A percentile compares a stretch with the other conserved stretches of the same genome.
phyloP scores from a whole-genome alignment of 2,797 vertebrate genomes.

The Cirrhinus molitorella region DNA sequence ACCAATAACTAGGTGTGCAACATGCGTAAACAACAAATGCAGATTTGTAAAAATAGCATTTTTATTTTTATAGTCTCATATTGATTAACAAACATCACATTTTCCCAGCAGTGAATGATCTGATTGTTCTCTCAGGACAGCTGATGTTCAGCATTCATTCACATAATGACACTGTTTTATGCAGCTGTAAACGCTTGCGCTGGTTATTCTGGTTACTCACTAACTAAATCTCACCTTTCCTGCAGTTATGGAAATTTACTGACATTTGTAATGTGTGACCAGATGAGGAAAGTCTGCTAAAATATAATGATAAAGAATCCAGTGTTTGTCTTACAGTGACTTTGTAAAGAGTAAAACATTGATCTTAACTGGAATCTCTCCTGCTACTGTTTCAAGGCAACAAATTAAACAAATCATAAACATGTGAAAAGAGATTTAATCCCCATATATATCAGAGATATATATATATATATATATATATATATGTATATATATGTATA shows the following conservation, averaged over 20 bases:
- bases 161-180: not conserved
- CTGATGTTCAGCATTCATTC: not conserved
- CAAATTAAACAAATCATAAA: not conserved
- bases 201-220: slow-evolving; percentile 9
- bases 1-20: no score
- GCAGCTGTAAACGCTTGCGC: not conserved
- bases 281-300: not conserved
- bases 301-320: not conserved
- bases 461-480: no score
- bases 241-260: not conserved
- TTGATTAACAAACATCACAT: not conserved
- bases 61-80: not conserved
- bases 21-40: not conserved
- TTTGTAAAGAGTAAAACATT: not conserved
- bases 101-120: not conserved
- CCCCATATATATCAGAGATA: no score
- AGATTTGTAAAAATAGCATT: not conserved
- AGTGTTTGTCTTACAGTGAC: not conserved
- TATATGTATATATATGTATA: no score
- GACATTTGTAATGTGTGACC: not conserved
- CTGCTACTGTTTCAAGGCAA: not conserved
- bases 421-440: not conserved
- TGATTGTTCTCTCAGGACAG: not conserved
- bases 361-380: not conserved
- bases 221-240: not conserved